Conservation (phyloP, 2,888 invertebrate genomes). For the Troilus luridus region DNA sequence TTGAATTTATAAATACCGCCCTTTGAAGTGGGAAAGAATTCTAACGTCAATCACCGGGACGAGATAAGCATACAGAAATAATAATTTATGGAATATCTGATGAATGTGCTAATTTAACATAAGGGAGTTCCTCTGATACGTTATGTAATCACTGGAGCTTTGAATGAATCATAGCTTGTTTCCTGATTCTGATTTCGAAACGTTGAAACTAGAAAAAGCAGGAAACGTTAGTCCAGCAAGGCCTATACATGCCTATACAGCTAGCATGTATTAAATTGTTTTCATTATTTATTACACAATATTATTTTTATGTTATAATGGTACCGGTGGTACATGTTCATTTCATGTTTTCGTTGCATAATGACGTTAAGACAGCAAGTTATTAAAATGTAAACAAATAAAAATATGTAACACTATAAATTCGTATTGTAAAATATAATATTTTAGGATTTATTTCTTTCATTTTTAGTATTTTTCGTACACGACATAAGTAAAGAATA, state of each 20-base stretch:
- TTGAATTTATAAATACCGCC: conserved; percentile 14
- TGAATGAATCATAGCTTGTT: conserved; percentile 31
- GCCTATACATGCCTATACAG: neutral
- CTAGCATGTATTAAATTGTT: neutral
- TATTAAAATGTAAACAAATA: too few relatives aligned
- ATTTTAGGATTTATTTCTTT: too few relatives aligned
- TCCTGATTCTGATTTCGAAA: conserved; percentile 27
- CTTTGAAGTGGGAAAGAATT: conserved; percentile 21
- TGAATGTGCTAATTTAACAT: conserved; percentile 27
- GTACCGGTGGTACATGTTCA: neutral
- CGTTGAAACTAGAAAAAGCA: conserved; percentile 29
- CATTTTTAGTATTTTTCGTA: too few relatives aligned
- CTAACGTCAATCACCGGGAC: conserved; percentile 45
- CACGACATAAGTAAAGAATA: too few relatives aligned
- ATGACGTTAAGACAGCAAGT: neutral
- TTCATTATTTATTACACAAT: neutral
- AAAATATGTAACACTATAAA: too few relatives aligned
- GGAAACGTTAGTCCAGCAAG: neutral
- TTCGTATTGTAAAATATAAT: too few relatives aligned
- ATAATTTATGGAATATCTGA: conserved; percentile 53
- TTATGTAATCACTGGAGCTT: neutral
- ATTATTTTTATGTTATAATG: neutral
- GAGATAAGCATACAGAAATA: conserved; percentile 21
- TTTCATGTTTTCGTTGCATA: neutral
- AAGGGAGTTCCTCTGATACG: conserved; percentile 5